Evolutionary conservation across 1,140 invertebrate genomes (phyloP).

Genomic region (Nephotettix cincticeps): DNA sequence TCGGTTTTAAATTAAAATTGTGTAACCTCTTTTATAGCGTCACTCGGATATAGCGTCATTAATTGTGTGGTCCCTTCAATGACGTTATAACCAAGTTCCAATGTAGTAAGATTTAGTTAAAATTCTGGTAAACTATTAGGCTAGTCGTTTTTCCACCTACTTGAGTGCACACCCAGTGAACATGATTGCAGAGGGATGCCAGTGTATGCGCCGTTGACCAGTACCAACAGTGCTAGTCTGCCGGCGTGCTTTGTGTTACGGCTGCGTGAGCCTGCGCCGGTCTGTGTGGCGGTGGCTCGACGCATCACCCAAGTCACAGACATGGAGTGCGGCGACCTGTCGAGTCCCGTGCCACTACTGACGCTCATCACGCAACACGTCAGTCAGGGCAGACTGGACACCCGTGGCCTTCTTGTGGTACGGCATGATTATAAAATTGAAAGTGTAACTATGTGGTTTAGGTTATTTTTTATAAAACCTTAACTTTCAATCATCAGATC

Average conservation of each 20-base stretch:
- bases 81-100: no score
- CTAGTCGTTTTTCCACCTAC: no score
- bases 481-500: neutral
- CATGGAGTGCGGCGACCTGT: constrained; percentile 66
- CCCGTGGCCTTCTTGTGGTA: constrained; percentile 76
- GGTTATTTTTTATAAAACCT: no score
- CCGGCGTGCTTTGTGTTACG: constrained; percentile 90
- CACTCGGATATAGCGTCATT: no score
- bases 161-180: no score
- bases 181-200: constrained; percentile 64
- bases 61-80: no score
- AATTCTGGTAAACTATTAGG: no score
- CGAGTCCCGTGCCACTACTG: constrained; percentile 65
- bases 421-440: constrained; percentile 42
- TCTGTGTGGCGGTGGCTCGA: constrained; percentile 72
- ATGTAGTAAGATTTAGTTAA: no score
- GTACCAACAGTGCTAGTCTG: constrained; percentile 82
- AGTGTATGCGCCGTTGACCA: constrained; percentile 73
- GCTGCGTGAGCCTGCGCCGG: constrained; percentile 82
- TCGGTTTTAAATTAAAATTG: no score
- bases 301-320: constrained; percentile 70
- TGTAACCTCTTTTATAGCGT: no score
- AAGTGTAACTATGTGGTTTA: neutral
- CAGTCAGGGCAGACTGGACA: constrained; percentile 67
- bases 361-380: constrained; percentile 72